Evolutionary conservation across 2,113 vertebrate species (phyloP).

Genomic region (Danionella cerebrum): DNA sequence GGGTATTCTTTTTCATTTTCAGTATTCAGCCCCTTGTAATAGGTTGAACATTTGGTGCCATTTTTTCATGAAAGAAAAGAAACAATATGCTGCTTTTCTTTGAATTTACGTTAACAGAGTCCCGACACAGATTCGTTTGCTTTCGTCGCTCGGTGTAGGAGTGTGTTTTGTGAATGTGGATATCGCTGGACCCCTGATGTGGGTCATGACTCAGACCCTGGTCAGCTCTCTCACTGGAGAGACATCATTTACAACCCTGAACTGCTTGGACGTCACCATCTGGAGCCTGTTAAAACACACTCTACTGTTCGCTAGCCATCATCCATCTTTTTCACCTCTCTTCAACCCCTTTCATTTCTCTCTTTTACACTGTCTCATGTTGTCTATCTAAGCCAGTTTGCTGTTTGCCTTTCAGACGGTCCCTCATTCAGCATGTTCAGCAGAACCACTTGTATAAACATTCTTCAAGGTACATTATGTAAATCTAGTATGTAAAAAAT

Average conservation of each 20-base stretch:
- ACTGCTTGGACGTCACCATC: constrained; percentile 29
- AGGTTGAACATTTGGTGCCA: too few species aligned
- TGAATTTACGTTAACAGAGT: neutral
- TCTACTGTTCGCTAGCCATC: constrained; percentile 8
- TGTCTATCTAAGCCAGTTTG: neutral
- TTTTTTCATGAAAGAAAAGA: neutral
- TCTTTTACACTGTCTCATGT: constrained; percentile 7
- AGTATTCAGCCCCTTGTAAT: too few species aligned
- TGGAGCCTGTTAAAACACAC: constrained; percentile 37
- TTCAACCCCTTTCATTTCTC: neutral
- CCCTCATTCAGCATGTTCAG: neutral
- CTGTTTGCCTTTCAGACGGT: neutral
- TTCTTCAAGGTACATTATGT: neutral
- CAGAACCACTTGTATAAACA: constrained; percentile 8
- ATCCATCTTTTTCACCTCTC: neutral
- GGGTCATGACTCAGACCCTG: neutral
- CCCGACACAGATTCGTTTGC: neutral
- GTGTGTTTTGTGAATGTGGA: constrained; percentile 3
- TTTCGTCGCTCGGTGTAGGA: neutral
- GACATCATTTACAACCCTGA: constrained; percentile 5
- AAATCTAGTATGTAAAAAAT: neutral
- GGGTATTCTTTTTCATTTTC: too few species aligned
- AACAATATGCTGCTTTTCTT: neutral
- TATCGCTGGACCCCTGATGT: neutral
- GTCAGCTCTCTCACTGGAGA: constrained; percentile 1